These are phyloP conservation scores for Phylloscopus collybita DNA, from an alignment of 2,797 vertebrate species.

Conservation along the genomic window DNA sequence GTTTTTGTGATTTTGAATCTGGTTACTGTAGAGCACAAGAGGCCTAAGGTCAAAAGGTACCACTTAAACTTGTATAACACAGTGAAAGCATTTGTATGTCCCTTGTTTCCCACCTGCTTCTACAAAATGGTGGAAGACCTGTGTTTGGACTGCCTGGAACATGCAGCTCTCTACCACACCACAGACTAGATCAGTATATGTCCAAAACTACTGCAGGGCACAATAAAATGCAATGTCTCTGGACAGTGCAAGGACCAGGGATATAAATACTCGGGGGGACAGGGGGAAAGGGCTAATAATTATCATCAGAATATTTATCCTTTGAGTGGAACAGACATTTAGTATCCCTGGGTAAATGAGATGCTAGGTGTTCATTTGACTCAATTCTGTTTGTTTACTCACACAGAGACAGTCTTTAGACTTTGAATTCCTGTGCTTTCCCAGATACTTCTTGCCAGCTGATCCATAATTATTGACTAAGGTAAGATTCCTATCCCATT, in stretches of 20 bases:
- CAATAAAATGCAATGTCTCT: neutral
- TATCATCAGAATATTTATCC: neutral
- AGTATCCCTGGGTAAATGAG: neutral
- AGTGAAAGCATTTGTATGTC: neutral
- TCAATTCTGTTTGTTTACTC: neutral
- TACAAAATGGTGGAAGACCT: neutral
- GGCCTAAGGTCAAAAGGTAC: rapidly evolving
- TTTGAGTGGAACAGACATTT: neutral
- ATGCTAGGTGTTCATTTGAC: neutral
- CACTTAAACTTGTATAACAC: neutral
- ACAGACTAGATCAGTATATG: neutral
- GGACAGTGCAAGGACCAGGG: neutral
- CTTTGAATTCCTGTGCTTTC: neutral
- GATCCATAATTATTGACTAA: neutral
- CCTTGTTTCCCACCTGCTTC: neutral
- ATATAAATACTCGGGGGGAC: neutral
- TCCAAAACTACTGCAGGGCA: neutral
- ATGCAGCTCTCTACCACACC: neutral
- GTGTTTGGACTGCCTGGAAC: neutral
- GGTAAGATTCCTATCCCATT: neutral
- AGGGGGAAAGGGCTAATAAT: neutral
- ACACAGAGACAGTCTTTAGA: neutral
- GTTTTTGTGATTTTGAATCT: neutral
- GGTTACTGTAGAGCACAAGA: neutral
- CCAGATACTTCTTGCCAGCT: neutral